Percentiles rank a stretch among this genome's conserved stretches.
phyloP scores from a whole-genome alignment of 2,113 vertebrate genomes.

The Sylvietta virens region DNA sequence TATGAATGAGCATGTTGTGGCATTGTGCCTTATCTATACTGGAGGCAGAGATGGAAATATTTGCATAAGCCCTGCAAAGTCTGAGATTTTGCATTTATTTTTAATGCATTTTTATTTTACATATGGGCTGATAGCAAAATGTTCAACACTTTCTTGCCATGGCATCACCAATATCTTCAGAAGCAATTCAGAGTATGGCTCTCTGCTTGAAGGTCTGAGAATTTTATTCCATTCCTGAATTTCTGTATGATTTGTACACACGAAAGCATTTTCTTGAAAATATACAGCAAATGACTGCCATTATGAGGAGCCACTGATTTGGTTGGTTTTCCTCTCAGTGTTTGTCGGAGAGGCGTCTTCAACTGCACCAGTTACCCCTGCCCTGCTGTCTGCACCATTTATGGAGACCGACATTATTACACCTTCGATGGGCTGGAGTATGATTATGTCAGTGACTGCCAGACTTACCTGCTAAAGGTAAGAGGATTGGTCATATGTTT shows the following conservation, averaged over 20 bases:
- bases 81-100: not conserved
- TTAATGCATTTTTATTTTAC: not conserved
- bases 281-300: not conserved
- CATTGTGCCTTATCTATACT: not conserved
- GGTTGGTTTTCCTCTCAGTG: slow-evolving; percentile 69
- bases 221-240: not conserved
- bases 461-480: slow-evolving; percentile 90
- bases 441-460: slow-evolving; percentile 94
- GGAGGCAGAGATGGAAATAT: not conserved
- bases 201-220: not conserved
- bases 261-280: not conserved
- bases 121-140: not conserved
- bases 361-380: slow-evolving; percentile 93
- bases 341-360: slow-evolving; percentile 91
- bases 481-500: not conserved
- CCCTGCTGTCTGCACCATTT: slow-evolving; percentile 91
- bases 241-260: not conserved
- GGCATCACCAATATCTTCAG: not conserved
- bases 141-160: not conserved
- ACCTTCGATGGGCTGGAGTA: slow-evolving; percentile 96
- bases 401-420: slow-evolving; percentile 94
- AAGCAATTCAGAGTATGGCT: not conserved
- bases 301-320: not conserved
- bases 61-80: not conserved
- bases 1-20: not conserved